Conservation (phyloP, 2,797 vertebrate genomes). For the Hypotaenidia okinawae region DNA sequence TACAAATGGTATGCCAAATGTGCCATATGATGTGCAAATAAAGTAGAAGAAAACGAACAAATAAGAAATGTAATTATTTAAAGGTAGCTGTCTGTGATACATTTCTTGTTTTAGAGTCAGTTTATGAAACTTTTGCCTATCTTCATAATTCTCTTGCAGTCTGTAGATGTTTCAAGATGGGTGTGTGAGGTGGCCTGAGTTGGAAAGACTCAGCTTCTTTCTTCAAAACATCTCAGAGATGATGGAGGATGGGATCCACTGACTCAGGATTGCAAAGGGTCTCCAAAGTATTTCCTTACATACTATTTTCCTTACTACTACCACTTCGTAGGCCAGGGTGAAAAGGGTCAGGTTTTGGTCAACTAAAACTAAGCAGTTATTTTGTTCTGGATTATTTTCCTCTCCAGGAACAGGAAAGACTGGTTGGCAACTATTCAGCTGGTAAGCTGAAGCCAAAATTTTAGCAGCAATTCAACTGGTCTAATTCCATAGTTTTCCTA, state of each 20-base stretch:
- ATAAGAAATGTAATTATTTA: neutral
- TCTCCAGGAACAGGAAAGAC: neutral
- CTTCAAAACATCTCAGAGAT: neutral
- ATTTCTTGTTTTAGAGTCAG: neutral
- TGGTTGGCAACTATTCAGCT: neutral
- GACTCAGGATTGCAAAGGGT: neutral
- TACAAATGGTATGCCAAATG: neutral
- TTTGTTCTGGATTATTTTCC: neutral
- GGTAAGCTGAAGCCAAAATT: neutral
- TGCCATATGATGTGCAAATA: neutral
- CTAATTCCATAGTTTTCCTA: constrained; percentile 13
- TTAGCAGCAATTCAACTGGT: neutral
- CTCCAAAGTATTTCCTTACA: neutral
- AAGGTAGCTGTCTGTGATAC: neutral
- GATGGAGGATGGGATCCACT: rapidly evolving
- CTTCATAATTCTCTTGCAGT: neutral
- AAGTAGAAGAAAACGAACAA: neutral
- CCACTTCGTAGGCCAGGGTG: neutral
- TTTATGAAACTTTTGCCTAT: neutral
- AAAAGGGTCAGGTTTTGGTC: neutral
- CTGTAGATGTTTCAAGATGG: neutral
- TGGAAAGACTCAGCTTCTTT: neutral
- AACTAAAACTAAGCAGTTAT: neutral
- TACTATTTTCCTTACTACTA: neutral
- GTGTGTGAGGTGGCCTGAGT: neutral